Base-by-base conservation (phyloP, 2,888 invertebrate species). In the Drosophila fulvimacula region DNA sequence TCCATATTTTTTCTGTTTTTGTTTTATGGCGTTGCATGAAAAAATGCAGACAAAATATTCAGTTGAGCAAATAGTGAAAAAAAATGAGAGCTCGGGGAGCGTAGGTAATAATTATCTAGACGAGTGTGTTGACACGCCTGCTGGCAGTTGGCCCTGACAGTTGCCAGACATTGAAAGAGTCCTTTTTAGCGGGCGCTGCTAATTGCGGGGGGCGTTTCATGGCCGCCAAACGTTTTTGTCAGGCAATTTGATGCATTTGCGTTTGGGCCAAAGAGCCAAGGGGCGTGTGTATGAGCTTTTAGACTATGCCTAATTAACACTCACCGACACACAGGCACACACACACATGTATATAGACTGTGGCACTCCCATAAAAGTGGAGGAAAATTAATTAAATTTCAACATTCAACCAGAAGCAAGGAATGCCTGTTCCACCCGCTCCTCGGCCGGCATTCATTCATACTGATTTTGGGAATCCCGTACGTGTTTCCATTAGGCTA, bases 401-500 rank as follows among this genome's bases (percentile, higher is more conserved):
- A 68, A 59, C 48, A 76, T 73, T 52, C 59, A 64, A 46, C 63
- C 39, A 34, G 42, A 41, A 49, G 19, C 51, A 49, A 36, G 21
- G 34, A 64, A 52, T 60, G 56, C 57, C 53, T 66, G 48, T 1
- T 30, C 27, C 38, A 21, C 17, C 11, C 51, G 36, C 34, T n/a
- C 56, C 17, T 38, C 9, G 11, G 52, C 24, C 24, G 11, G 3
- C 24, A 44, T 24, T 9, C 36, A 60, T 24, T 9, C 36, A 60
- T 71, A 67, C 87, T 79, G 76, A 85, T 84, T 79, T 84, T 75
- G 77, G 84, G 63, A 72, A 82, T 82, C 69, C 73, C 53, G 83
- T 88, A 86, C 85, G 89, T 86, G 85, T 85, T 88, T 89, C 88
- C 88, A 86, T 86, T 89, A 89, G 86, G 88, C 76, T 64, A 73